Base-by-base conservation (phyloP, 2,888 invertebrate species). In the Ophion ellenae region DNA sequence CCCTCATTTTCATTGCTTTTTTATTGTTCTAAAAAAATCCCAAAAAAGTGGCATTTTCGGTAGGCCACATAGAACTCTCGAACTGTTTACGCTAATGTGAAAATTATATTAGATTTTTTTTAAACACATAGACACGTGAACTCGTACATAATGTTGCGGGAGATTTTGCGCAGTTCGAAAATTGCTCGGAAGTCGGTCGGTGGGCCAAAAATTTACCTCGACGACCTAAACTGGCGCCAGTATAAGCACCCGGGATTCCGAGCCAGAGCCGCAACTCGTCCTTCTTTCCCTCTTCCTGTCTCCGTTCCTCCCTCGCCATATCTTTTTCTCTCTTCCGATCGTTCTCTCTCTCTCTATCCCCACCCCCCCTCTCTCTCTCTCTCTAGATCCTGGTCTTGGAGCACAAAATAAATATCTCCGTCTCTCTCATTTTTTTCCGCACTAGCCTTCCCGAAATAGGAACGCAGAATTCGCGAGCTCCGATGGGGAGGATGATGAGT, bases 161-260 rank as follows among this genome's bases (percentile, higher is more conserved):
- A 67, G 75, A 75, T 81, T 81, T 81, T 81, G 81, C 77, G 83
- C 81, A 81, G 86, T 81, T 84, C 71, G 86, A 78, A 84, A 84
- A 86, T 86, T 77, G 83, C 78, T 86, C 86, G 86, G 84, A 86
- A 86, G 86, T 86, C 84, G 86, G 86, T 86, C 86, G 83, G 81
- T 86, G 81, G 83, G 86, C 86, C 86, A 86, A 86, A 86, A 86
- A 86, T 86, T 81, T 86, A 83, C 86, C 83, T 86, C 86, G 81
- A 61, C 78, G 83, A 81, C 14, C 61, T 57, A 73, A 70, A 81
- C 77, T 84, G 86, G 86, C 86, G 86, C 86, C 86, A 81, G 81
- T 75, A 63, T 81, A 83, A 83, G 70, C 83, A 61, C 67, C 70
- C 79, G n/a, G 47, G 63, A 79, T 79, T 70, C 57, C 57, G 73